Base-by-base conservation (phyloP, 2,113 vertebrate genomes). In the Varanus salvator region DNA sequence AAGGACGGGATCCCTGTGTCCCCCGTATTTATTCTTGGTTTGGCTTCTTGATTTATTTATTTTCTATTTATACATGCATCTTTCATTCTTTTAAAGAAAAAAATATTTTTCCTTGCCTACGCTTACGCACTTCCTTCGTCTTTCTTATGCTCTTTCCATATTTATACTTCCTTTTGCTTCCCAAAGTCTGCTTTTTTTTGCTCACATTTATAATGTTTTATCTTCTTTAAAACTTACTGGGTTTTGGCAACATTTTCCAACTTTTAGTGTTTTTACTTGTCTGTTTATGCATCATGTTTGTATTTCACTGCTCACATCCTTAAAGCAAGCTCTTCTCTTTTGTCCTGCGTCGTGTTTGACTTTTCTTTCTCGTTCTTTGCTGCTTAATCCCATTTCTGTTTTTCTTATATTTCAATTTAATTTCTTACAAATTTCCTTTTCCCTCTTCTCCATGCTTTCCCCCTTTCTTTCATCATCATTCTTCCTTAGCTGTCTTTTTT, bases 391-490 rank as follows among this genome's bases (percentile, higher is more conserved):
- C 60, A 75, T 14, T 84, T 64, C 48, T 74, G 29, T 68, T 64
- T 27, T 50, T 34, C 38, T 15, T n/a, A 17, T 57, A 84, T 64
- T 44, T 74, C 34, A 76, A 17, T 48, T 11, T 66, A 38, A 72
- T 23, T 77, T 74, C 2, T 38, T 78, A 48, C 38, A 89, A 8
- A 34, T 48, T 2, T 64, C 1, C 6, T 44, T 71, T 82, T 6
- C n/a, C 81, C 81, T 4, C 38, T 31, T 48, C 6, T 2, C 76
- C 66, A 60, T 88, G 34, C 81, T 85, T 75, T 57, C 85, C 82
- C 50, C n/a, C 66, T 27, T 38, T 9, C 66, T 85, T 87, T 87
- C 89, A 80, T 87, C 80, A 3, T 75, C 76, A 87, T 90, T 83
- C 23, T 80, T 85, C 71, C 44, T 34, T 34, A 80, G 25, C 9